These are phyloP conservation scores for Patella ulyssiponensis DNA, from an alignment of 2,888 invertebrate species.

Conservation along the genomic window DNA sequence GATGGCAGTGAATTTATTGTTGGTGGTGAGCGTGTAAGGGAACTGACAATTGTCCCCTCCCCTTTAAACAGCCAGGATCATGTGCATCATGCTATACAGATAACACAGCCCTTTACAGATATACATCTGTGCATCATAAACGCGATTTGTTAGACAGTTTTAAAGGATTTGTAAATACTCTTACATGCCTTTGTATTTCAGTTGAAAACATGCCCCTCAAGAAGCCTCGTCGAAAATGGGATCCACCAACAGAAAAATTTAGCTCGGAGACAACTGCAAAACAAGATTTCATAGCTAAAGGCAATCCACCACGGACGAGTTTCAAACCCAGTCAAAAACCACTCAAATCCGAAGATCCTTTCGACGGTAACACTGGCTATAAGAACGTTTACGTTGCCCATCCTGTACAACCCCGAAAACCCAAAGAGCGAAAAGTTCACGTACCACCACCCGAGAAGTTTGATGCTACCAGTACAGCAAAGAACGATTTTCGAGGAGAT, in stretches of 20 bases:
- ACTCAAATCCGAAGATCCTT: not conserved
- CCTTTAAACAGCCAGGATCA: too few relatives aligned
- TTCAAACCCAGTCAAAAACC: not conserved
- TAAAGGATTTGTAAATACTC: not conserved
- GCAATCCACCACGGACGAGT: not conserved
- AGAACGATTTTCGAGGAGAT: constrained; percentile 50
- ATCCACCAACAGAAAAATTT: constrained; percentile 45
- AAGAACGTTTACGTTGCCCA: constrained; percentile 36
- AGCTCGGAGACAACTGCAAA: constrained; percentile 65
- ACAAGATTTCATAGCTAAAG: constrained; percentile 55
- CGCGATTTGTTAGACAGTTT: not conserved
- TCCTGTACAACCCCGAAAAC: constrained; percentile 22
- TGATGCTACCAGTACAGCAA: constrained; percentile 57
- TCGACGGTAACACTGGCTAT: not conserved
- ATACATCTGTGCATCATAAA: too few relatives aligned
- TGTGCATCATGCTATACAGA: too few relatives aligned
- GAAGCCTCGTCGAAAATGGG: constrained; percentile 6
- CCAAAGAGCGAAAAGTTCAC: constrained; percentile 32
- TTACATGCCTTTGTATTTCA: not conserved
- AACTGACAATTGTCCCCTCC: too few relatives aligned
- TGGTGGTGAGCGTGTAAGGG: too few relatives aligned
- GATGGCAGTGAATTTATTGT: too few relatives aligned
- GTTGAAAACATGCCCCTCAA: not conserved
- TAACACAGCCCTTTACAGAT: too few relatives aligned
- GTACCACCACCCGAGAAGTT: constrained; percentile 55